Percentiles rank a stretch among this genome's conserved stretches.
Conservation (phyloP, 2,888 invertebrate species). For the Catocala fraxini region DNA sequence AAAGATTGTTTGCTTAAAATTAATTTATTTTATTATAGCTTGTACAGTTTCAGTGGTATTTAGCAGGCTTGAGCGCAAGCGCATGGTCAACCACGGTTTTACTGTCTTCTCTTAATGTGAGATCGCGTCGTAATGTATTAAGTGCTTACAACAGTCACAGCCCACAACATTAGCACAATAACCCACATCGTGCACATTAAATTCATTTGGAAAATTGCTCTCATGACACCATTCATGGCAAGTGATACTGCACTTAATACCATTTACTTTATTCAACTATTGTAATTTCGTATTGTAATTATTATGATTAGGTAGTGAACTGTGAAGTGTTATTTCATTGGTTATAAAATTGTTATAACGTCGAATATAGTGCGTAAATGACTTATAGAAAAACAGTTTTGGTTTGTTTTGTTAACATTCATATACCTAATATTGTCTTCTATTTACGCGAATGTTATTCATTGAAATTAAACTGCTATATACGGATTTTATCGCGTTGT, state of each 20-base stretch:
- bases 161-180: conserved; percentile 76
- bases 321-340: background rate
- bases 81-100: conserved; percentile 41
- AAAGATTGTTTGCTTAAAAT: background rate
- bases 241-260: conserved; percentile 54
- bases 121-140: conserved; percentile 70
- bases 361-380: too few species aligned
- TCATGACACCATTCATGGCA: conserved; percentile 56
- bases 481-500: too few species aligned
- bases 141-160: conserved; percentile 55
- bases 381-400: too few species aligned
- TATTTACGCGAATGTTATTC: too few species aligned
- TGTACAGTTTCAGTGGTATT: background rate
- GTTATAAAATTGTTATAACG: too few species aligned
- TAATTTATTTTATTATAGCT: background rate
- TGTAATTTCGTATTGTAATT: conserved; percentile 27
- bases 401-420: too few species aligned
- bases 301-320: conserved; percentile 18
- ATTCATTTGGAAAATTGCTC: conserved; percentile 66
- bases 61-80: conserved; percentile 9
- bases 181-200: conserved; percentile 74
- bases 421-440: too few species aligned
- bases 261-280: conserved; percentile 22
- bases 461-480: too few species aligned
- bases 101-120: conserved; percentile 51